Conservation (phyloP, 2,888 invertebrate genomes). For the Julus scandinavius region DNA sequence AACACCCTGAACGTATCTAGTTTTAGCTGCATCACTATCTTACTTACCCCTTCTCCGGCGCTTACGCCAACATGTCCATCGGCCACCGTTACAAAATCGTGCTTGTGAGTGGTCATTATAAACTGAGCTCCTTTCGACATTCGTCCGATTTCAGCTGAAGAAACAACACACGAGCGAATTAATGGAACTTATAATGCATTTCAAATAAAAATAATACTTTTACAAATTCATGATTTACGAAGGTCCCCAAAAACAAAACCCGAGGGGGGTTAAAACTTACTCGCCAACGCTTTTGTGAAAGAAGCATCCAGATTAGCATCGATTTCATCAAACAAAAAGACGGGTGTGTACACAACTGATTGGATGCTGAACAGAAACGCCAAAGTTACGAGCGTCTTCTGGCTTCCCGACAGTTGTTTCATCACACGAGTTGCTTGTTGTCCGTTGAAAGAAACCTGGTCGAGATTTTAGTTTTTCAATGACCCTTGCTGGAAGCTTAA, state of each 20-base stretch:
- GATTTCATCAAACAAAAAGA: constrained; percentile 27
- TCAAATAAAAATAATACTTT: background rate
- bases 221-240: background rate
- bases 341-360: background rate
- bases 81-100: background rate
- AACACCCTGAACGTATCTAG: background rate
- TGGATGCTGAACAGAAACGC: background rate
- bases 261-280: background rate
- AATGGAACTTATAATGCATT: background rate
- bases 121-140: background rate
- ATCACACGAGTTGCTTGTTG: background rate
- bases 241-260: background rate
- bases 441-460: background rate
- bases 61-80: background rate
- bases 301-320: background rate
- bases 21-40: background rate
- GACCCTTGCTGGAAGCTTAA: background rate
- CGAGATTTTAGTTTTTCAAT: background rate
- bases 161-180: background rate
- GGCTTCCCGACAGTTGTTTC: background rate
- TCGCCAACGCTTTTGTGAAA: background rate
- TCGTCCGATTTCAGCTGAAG: background rate
- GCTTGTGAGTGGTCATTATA: background rate
- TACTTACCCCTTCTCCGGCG: background rate
- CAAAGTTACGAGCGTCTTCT: background rate